Evolutionary conservation across 2,797 vertebrate genomes (phyloP), one percentile per base, ranked within the genome.

Genomic region (Leptatherina wallacei): DNA sequence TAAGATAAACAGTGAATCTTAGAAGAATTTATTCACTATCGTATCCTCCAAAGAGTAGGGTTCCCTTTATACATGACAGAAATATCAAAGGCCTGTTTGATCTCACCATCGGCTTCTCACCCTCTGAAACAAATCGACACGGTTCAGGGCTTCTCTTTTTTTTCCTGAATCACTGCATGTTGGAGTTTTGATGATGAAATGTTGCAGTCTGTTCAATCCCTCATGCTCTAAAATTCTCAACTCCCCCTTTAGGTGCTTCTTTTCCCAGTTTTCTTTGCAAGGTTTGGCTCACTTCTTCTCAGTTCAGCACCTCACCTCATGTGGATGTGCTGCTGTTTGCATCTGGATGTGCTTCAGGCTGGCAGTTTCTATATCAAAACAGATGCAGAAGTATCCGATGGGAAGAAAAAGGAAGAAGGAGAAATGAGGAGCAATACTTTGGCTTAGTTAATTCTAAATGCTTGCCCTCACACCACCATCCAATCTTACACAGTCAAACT

Each of bases 21-120:
- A 77, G 74, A 85, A 66, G 52, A 74, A 54, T 75, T 56, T 68
- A 42, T 89, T 89, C 86, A 66, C 65, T 22, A 51, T 35, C 40
- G 6, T 81, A 74, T 83, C 83, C 67, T 85, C 89, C 76, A 85
- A 67, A 66, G 87, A 83, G 74, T 78, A 55, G 49, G 62, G 60
- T 75, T 86, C 63, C 65, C 62, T 85, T 88, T 88, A 65, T 85
- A 84, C 86, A 88, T 79, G 83, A 88, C 90, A 86, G 73, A 89
- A 90, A 89, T 91, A 94, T 92, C 91, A 92, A 92, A 93, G 88
- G 40, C 49, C 75, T 82, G 82, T 92, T 92, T 94, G 90, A 92
- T 91, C 90, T 91, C 82, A 63, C 84, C 56, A 73, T 70, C 44
- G 64, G 78, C 77, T 86, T 85, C 81, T 90, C 83, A 85, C 85